Evolutionary conservation across 1,140 invertebrate species (phyloP), one percentile per base, ranked within the genome.

Genomic region (Meloidogyne chitwoodi): DNA sequence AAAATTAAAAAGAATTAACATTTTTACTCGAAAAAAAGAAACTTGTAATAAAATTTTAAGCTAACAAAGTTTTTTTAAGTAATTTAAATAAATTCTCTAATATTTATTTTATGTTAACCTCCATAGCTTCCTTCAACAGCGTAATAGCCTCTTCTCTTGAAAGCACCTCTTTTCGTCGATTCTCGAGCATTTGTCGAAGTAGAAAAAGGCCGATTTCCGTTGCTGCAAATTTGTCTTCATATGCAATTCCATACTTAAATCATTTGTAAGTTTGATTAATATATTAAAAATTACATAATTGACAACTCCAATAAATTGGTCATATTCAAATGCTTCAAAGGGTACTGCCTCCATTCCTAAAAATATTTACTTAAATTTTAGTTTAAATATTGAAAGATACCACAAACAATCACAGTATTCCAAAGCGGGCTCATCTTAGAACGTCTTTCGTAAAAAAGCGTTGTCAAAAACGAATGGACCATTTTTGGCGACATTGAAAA

Each of bases 291-390:
- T 26, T 62, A 73, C 70, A 16, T 63, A 73, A 48, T 84, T 63
- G 12, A 86, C 81, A 14, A 87, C 78, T 22, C 85, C 85, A 65
- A 86, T 86, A 73, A 87, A 86, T 56, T 85, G 85, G 14, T 62
- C 77, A 24, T 70, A 66, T n/a, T 79, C 80, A 12, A 77, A 83
- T 19, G 81, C 79, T 41, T 83, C 77, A 44, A 77, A 72, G 31
- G 85, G 80, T 14, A 77, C 79, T 19, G 80, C 81, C 29, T 86
- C 83, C 73, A 84, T 84, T 22, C 84, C 80, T 81, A 48, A 69
- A 80, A 26, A n/a, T 14, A 65, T 22, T 2, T 16, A n/a, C 0
- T 2, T 11, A 34, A 38, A 26, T 38, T 2, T 22, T 19, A 74
- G 44, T 2, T 41, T 48, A 44, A 76, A 56, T 11, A 1, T 16